phyloP scores from a whole-genome alignment of 1,140 invertebrate species.

The Drosophila murphyi region DNA sequence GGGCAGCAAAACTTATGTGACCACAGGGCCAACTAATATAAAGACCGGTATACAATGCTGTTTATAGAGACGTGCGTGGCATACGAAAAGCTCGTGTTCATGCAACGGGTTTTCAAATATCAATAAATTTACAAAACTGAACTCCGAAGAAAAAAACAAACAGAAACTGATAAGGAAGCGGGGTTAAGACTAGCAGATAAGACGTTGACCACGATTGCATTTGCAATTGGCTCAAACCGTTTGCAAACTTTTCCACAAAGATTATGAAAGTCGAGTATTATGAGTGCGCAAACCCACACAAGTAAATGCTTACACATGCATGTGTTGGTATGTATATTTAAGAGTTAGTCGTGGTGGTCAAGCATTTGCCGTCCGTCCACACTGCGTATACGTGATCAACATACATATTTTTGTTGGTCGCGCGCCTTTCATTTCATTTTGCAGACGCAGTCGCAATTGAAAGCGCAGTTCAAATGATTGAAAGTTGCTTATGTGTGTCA shows the following conservation, averaged over 20 bases:
- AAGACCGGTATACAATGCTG: conserved; percentile 72
- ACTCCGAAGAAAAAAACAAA: background rate
- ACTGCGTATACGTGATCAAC: conserved; percentile 71
- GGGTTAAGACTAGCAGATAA: conserved; percentile 63
- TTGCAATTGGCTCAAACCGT: conserved; percentile 46
- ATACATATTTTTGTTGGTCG: conserved; percentile 58
- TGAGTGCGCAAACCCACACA: conserved; percentile 1
- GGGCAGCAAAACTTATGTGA: conserved; percentile 9
- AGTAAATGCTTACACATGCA: background rate
- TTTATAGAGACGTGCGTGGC: conserved; percentile 63
- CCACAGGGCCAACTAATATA: conserved; percentile 53
- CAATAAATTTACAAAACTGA: background rate
- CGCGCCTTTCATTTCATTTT: conserved; percentile 57
- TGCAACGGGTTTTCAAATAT: background rate
- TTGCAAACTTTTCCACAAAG: conserved; percentile 54
- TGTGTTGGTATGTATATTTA: background rate
- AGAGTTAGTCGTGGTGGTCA: conserved; percentile 6
- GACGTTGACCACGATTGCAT: conserved; percentile 23
- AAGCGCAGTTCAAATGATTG: conserved; percentile 73
- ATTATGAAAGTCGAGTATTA: conserved; percentile 65
- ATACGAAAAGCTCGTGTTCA: conserved; percentile 24
- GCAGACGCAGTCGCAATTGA: conserved; percentile 64
- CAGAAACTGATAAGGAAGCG: conserved; percentile 49
- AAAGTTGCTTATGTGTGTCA: conserved; percentile 64
- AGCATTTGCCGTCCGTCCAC: conserved; percentile 7